Evolutionary conservation across 2,113 vertebrate species (phyloP).

Genomic region (Atrichornis clamosus): DNA sequence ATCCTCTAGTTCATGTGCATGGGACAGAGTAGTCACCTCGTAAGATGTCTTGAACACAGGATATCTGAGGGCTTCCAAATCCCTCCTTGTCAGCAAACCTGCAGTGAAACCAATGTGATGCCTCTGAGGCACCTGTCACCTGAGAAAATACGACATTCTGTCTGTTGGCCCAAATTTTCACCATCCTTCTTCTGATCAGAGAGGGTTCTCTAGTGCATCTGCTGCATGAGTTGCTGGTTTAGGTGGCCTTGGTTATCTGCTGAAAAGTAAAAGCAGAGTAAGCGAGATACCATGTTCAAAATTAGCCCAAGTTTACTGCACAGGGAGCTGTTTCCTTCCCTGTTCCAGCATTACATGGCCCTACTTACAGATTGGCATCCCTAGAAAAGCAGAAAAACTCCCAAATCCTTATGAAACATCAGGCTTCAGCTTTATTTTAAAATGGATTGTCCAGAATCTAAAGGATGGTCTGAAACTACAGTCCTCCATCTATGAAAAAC

Average conservation of each 20-base stretch:
- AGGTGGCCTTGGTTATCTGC: background rate
- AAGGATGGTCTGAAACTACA: background rate
- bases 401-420: background rate
- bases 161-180: background rate
- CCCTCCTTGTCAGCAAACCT: background rate
- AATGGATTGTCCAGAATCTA: background rate
- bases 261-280: background rate
- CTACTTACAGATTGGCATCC: fast-evolving
- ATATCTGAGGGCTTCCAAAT: background rate
- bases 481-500: background rate
- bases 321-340: background rate
- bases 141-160: background rate
- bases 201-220: fast-evolving
- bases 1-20: background rate
- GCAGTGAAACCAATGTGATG: fast-evolving
- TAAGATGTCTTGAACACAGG: background rate
- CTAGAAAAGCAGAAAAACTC: background rate
- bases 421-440: background rate
- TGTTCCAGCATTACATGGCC: background rate
- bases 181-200: fast-evolving
- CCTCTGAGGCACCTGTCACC: fast-evolving
- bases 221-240: background rate
- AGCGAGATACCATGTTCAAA: background rate
- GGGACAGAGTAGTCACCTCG: background rate
- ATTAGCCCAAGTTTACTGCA: background rate